Base-by-base conservation (phyloP, 2,113 vertebrate genomes). In the Capricornis sumatraensis region DNA sequence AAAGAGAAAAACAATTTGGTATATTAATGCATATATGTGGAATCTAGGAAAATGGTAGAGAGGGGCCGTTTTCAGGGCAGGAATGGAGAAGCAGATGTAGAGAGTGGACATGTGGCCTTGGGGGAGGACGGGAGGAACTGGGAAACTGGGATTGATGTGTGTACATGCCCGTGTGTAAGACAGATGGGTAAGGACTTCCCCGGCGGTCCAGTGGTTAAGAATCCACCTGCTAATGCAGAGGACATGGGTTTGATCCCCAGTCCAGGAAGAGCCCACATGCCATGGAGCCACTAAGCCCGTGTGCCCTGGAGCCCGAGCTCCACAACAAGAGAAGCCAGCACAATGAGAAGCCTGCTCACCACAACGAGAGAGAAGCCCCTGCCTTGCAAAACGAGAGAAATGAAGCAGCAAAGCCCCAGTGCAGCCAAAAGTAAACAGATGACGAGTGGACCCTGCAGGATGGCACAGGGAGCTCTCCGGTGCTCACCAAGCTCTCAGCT, bases 401-500 rank as follows among this genome's bases (percentile, higher is more conserved):
- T 7, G 36, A 43, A 43, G 71, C 71, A 14, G 23, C 10, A 3
- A 43, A 43, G 71, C 27, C 23, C 23, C 36, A 7, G 23, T 7
- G 23, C 12, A 7, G 71, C 71, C 6, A 0, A 43, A 43, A 25
- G 6, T 2, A 25, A 14, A 14, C 36, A 27, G 71, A 13, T 7
- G 36, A 7, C 6, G 11, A 2, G 23, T 7, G 71, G 36, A 14
- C 27, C 12, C 71, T 23, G 71, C 23, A 4, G 36, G 2, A 0
- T 0, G 7, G 36, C 36, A 6, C 30, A 43, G 23, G 36, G 23
- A 14, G 21, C 21, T 43, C 36, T 13, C 58, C 0, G 28, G 58
- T 7, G 58, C 58, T 30, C 28, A 7, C 2, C 58, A 15, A 7
- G 13, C 58, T 30, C 28, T 33, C 60, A 16, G 71, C 36, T 13